Evolutionary conservation across 1,140 invertebrate species (phyloP).

Genomic region (Artemia franciscana): DNA sequence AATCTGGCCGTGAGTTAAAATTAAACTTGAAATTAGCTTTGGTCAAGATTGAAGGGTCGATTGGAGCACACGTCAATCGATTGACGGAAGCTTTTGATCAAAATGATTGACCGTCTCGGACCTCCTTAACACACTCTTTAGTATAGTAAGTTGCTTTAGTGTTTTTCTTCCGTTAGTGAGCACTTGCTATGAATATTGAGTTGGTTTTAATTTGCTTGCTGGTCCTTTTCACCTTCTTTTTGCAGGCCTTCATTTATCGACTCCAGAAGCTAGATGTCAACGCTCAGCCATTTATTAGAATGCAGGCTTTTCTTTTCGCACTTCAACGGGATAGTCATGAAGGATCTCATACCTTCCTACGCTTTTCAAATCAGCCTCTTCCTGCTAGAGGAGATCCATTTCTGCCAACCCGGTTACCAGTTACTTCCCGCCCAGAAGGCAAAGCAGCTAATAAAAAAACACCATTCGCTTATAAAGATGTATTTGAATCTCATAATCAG

Average conservation of each 20-base stretch:
- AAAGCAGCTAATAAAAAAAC: background rate
- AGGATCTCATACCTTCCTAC: background rate
- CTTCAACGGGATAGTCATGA: background rate
- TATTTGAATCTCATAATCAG: background rate
- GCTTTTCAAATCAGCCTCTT: background rate
- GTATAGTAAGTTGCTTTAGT: too few species aligned
- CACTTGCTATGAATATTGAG: too few species aligned
- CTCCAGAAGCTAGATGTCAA: background rate
- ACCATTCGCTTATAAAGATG: background rate
- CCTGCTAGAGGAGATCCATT: background rate
- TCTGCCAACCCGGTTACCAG: background rate
- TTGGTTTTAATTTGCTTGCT: too few species aligned
- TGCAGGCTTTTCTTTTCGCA: background rate
- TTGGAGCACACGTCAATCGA: too few species aligned
- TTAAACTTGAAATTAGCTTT: too few species aligned
- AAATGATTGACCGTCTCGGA: too few species aligned
- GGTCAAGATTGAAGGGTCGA: too few species aligned
- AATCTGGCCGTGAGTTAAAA: too few species aligned
- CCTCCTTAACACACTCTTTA: too few species aligned
- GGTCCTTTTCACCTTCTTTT: too few species aligned
- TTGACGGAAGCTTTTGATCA: too few species aligned
- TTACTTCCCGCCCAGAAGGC: background rate
- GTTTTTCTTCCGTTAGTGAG: too few species aligned
- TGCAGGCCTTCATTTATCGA: background rate
- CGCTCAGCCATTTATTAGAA: background rate